Conservation (phyloP, 2,888 invertebrate species). For the Folsomia candida region DNA sequence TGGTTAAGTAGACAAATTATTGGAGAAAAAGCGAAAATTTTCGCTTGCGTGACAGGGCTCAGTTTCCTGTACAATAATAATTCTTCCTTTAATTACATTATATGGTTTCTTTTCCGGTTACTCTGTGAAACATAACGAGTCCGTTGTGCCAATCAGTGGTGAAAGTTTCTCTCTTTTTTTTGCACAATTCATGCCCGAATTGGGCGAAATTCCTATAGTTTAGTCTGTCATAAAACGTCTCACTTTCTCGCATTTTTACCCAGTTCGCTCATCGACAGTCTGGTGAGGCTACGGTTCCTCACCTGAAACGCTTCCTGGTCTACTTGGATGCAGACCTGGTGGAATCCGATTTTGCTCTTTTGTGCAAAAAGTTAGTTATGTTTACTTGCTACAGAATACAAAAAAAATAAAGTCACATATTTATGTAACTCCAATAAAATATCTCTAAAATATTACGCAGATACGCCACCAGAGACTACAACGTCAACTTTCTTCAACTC, state of each 20-base stretch:
- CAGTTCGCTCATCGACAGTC: constrained; percentile 48
- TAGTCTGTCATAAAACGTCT: too few species aligned
- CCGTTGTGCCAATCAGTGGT: too few species aligned
- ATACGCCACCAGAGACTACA: constrained; percentile 72
- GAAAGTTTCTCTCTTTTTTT: too few species aligned
- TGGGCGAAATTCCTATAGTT: too few species aligned
- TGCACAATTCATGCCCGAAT: too few species aligned
- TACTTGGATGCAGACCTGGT: constrained; percentile 69
- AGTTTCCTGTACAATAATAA: background rate
- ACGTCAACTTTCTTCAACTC: constrained; percentile 75
- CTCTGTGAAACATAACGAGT: background rate
- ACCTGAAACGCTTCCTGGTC: constrained; percentile 71
- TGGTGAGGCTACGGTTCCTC: constrained; percentile 72
- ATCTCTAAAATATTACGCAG: too few species aligned
- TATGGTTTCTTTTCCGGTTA: too few species aligned
- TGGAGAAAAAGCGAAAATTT: background rate
- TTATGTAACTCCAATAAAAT: too few species aligned
- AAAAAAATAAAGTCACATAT: too few species aligned
- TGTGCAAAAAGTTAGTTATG: constrained; percentile 68
- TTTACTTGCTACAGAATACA: too few species aligned
- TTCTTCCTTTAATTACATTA: background rate
- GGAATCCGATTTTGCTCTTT: constrained; percentile 68
- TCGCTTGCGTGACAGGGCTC: background rate
- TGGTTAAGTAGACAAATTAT: too few species aligned
- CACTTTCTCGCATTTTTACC: background rate